These are phyloP conservation scores for Lamellibrachia luymesi DNA, from an alignment of 1,140 invertebrate genomes.

Conservation along the genomic window DNA sequence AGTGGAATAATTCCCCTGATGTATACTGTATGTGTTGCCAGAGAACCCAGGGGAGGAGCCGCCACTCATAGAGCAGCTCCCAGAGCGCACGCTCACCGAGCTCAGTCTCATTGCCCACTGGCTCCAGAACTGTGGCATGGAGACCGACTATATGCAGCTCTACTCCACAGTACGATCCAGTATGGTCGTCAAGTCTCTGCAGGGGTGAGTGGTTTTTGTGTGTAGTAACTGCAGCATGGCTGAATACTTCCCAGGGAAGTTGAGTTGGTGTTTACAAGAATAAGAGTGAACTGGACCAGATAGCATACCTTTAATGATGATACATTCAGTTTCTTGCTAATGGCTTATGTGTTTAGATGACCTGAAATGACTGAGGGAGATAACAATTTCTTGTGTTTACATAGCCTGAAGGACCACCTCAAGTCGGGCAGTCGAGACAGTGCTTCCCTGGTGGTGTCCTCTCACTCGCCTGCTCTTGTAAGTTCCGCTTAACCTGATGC, in stretches of 20 bases:
- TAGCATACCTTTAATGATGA: background rate
- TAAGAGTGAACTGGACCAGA: background rate
- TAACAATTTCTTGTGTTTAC: background rate
- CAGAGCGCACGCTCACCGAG: constrained; percentile 68
- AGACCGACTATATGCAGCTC: constrained; percentile 74
- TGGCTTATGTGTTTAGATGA: background rate
- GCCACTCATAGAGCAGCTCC: constrained; percentile 54
- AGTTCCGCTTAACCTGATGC: background rate
- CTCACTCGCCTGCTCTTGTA: background rate
- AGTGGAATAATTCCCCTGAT: background rate
- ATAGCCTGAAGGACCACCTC: constrained; percentile 62
- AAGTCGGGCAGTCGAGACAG: constrained; percentile 59
- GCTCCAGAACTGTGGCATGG: constrained; percentile 75
- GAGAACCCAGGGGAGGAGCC: constrained; percentile 32
- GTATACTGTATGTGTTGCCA: constrained; percentile 21
- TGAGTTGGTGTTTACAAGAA: too few relatives aligned
- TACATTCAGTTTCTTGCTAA: background rate
- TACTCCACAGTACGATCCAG: constrained; percentile 76
- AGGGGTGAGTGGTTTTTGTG: constrained; percentile 54
- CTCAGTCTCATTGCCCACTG: constrained; percentile 79
- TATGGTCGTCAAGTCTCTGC: constrained; percentile 74
- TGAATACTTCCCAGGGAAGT: too few relatives aligned
- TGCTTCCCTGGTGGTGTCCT: constrained; percentile 10
- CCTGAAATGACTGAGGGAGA: background rate
- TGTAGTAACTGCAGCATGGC: too few relatives aligned